Conservation (phyloP, 2,113 vertebrate genomes). For the Phalacrocorax pelagicus region DNA sequence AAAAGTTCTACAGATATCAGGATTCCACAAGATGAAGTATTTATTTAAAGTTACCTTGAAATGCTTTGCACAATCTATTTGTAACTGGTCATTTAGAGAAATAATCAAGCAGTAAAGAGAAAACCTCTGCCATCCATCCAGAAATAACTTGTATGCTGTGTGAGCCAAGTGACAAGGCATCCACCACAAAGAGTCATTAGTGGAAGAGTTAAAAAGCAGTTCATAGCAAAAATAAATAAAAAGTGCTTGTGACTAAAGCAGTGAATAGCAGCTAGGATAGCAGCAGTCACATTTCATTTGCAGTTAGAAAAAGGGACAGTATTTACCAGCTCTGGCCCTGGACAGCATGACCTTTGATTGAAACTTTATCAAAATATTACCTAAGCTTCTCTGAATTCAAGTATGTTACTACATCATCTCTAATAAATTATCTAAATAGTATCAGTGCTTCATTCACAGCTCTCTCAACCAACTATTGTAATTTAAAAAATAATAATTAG, state of each 20-base stretch:
- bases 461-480: neutral
- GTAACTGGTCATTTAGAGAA: neutral
- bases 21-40: neutral
- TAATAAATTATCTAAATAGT: neutral
- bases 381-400: neutral
- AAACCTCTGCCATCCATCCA: neutral
- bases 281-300: neutral
- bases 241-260: fast-evolving
- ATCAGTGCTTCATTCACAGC: neutral
- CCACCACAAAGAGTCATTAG: neutral
- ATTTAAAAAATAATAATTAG: neutral
- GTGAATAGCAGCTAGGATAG: neutral
- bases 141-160: neutral
- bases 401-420: neutral
- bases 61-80: neutral
- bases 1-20: neutral
- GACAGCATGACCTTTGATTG: neutral
- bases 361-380: neutral
- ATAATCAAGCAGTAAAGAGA: neutral
- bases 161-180: neutral
- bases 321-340: neutral
- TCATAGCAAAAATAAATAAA: neutral
- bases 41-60: neutral
- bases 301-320: neutral
- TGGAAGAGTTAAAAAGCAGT: neutral